phyloP scores from a whole-genome alignment of 2,888 invertebrate species.

The Monopis laevigella region DNA sequence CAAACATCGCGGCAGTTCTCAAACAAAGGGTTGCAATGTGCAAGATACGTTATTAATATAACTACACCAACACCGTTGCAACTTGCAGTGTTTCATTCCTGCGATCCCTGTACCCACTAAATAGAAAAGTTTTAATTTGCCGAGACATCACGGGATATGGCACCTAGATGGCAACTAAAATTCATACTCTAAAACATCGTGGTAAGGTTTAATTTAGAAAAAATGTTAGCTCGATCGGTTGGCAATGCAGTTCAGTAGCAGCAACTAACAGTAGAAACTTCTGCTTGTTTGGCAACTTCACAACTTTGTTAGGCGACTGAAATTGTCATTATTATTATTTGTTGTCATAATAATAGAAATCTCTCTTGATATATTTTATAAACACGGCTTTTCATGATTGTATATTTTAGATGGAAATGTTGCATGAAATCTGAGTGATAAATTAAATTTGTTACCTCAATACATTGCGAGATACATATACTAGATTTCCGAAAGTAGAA shows the following conservation, averaged over 20 bases:
- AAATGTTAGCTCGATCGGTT: neutral
- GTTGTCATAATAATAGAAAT: too few species aligned
- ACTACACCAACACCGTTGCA: neutral
- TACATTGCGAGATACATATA: too few species aligned
- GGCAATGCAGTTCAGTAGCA: neutral
- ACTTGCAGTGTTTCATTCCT: slow-evolving; percentile 25
- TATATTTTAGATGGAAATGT: too few species aligned
- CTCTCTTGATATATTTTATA: too few species aligned
- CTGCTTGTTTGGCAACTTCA: slow-evolving; percentile 26
- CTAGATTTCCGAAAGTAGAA: too few species aligned
- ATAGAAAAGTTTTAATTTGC: slow-evolving; percentile 50
- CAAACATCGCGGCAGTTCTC: neutral
- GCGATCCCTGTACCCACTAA: slow-evolving; percentile 35
- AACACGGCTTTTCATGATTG: too few species aligned
- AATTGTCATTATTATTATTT: slow-evolving; percentile 11
- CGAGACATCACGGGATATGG: slow-evolving; percentile 25
- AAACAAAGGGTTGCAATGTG: neutral
- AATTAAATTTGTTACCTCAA: too few species aligned
- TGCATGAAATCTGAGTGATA: too few species aligned
- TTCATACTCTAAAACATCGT: too few species aligned
- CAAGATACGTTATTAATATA: neutral
- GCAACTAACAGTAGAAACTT: slow-evolving; percentile 21
- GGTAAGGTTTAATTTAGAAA: too few species aligned
- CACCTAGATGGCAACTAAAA: slow-evolving; percentile 12
- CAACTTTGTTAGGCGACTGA: slow-evolving; percentile 23